Base-by-base conservation (phyloP, 1,140 invertebrate species). In the Micrasema minimum region DNA sequence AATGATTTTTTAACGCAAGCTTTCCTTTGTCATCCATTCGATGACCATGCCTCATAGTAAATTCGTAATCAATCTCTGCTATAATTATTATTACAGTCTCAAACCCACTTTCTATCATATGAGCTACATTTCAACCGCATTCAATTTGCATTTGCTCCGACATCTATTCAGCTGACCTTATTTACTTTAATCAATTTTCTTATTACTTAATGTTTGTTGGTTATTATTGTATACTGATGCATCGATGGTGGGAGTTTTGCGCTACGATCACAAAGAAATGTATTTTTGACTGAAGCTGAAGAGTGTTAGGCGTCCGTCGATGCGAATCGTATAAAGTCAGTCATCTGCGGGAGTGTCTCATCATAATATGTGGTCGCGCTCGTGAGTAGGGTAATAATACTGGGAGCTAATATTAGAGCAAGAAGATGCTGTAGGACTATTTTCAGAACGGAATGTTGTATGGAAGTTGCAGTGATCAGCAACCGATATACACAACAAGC, bases 281-380 rank as follows among this genome's bases (percentile, higher is more conserved):
- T 61, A 61, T 61, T 61, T 61, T 12, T 61, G 38, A 22, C 16
- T 3, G 18, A 0, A n/a, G n/a, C 16, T 3, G 18, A 12, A 16
- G 41, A 45, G 50, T 35, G 14, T 38, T 6, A 6, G 59, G 59
- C 59, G 59, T 45, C 43, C 59, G 59, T 45, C 43, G 43, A 48
- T 45, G 59, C 59, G 43, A 64, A 64, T 46, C 59, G 43, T 31
- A 64, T 64, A 11, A n/a, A 45, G 59, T 64, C 59, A 46, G 59
- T 64, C 59, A 64, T 45, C 55, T 31, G 26, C 23, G 20, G 26
- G 41, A 64, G 59, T 46, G 41, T 37, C 59, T 26, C 59, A 14
- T 64, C 59, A 46, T 59, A 57, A 61, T 45, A 45, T 48, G 59
- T 16, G 41, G 14, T 64, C 23, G 20, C 14, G 18, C 26, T 20